Evolutionary conservation across 1,140 invertebrate species (phyloP), one percentile per base, ranked within the genome.

Genomic region (Zophobas morio): DNA sequence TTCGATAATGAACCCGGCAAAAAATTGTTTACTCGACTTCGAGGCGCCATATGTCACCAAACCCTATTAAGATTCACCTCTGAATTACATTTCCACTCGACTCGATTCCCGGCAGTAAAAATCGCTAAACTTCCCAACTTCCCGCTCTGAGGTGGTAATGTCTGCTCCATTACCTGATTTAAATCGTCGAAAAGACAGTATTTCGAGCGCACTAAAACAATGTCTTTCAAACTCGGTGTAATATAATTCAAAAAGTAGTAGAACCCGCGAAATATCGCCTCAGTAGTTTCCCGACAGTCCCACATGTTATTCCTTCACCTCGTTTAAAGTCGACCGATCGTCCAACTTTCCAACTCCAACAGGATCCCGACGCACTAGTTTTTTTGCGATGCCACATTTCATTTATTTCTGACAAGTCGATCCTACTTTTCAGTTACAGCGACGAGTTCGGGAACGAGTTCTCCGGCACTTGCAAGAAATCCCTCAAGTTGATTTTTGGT

Each of bases 131-230:
- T 54, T 54, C 35, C 36, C 33, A n/a, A 60, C 34, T 36, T 60
- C 36, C 56, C 56, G 56, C 34, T 36, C 36, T 5, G 56, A 39
- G 56, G 56, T 60, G 56, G 56, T 39, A 60, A 60, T 60, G 56
- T 60, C 32, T 60, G 56, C 56, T 39, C 56, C 56, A 60, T 60
- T 60, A 60, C 56, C 56, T 60, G 56, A 60, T 60, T 60, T 60
- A 60, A 60, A 60, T 60, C 56, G 56, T 20, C 34, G 53, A n/a
- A 34, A 54, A 54, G 53, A 54, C 20, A 20, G 53, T 54, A 54
- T 54, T 54, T 54, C 53, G 35, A 39, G 56, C 56, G 56, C 34
- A 39, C 56, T 60, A 39, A 60, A 60, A 60, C 56, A 60, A 66
- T 39, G 39, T 42, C 60, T 42, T 66, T 36, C 5, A 66, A 66